Percentiles rank a stretch among this genome's conserved stretches.
Conservation (phyloP, 2,888 invertebrate genomes). For the Congeria kusceri region DNA sequence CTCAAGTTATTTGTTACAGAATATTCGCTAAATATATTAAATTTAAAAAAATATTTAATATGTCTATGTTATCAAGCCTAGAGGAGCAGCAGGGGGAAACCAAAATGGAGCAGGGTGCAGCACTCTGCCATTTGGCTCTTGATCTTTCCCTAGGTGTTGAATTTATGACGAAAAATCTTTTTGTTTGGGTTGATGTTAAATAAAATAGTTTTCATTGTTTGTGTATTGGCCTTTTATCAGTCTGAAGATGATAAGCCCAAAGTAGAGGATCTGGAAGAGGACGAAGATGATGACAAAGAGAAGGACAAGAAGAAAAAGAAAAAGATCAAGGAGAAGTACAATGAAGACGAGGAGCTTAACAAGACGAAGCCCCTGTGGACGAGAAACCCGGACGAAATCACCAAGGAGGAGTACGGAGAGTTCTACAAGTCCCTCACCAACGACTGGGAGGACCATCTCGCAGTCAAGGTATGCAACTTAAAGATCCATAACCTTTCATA, state of each 20-base stretch:
- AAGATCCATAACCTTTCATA: too few species aligned
- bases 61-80: too few species aligned
- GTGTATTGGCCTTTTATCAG: slow-evolving; percentile 17
- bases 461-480: slow-evolving; percentile 92
- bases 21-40: too few species aligned
- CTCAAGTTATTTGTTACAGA: too few species aligned
- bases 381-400: slow-evolving; percentile 97
- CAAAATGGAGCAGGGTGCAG: too few species aligned
- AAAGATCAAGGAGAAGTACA: slow-evolving; percentile 98
- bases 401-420: slow-evolving; percentile 98
- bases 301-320: slow-evolving; percentile 93
- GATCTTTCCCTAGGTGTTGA: too few species aligned
- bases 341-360: slow-evolving; percentile 98
- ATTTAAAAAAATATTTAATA: too few species aligned
- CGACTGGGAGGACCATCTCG: slow-evolving; percentile 99
- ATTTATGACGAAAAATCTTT: too few species aligned
- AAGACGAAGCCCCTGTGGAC: slow-evolving; percentile 99
- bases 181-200: too few species aligned
- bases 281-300: slow-evolving; percentile 89
- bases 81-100: too few species aligned
- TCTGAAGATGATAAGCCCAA: slow-evolving; percentile 88
- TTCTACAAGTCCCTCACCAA: slow-evolving; percentile 99
- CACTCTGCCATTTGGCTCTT: too few species aligned
- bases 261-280: slow-evolving; percentile 89
- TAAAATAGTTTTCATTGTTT: too few species aligned